phyloP scores from a whole-genome alignment of 2,888 invertebrate genomes.

The Hartigia nigra region DNA sequence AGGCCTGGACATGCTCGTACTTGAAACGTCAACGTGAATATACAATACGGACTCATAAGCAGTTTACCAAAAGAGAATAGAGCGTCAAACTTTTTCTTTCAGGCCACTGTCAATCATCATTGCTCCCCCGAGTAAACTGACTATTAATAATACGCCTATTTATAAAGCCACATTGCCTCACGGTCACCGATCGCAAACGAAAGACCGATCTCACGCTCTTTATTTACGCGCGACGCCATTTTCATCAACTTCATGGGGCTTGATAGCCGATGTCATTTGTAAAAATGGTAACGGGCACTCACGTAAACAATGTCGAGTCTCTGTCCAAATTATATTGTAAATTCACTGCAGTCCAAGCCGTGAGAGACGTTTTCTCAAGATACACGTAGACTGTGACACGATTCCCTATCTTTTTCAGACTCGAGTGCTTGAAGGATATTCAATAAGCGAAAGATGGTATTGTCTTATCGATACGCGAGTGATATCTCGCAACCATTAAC shows the following conservation, averaged over 20 bases:
- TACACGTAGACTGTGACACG: neutral
- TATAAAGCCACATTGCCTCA: neutral
- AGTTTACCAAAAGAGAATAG: neutral
- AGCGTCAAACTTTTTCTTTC: neutral
- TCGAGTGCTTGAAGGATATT: neutral
- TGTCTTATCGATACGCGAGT: neutral
- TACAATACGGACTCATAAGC: neutral
- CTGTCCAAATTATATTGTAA: neutral
- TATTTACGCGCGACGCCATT: neutral
- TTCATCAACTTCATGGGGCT: neutral
- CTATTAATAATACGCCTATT: neutral
- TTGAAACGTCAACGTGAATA: conserved; percentile 1
- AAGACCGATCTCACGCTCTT: neutral
- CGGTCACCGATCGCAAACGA: neutral
- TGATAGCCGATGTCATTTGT: neutral
- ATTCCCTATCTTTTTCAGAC: neutral
- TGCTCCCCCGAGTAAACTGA: neutral
- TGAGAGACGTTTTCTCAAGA: neutral
- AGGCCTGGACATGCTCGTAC: neutral
- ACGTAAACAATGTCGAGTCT: too few species aligned
- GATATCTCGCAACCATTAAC: neutral
- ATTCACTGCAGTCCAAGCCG: neutral
- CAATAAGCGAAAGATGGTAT: neutral
- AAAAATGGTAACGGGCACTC: neutral
- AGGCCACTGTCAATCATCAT: neutral